Conservation (phyloP, 92 coral and sea anemone genomes). For the Epizoanthus scotinus region DNA sequence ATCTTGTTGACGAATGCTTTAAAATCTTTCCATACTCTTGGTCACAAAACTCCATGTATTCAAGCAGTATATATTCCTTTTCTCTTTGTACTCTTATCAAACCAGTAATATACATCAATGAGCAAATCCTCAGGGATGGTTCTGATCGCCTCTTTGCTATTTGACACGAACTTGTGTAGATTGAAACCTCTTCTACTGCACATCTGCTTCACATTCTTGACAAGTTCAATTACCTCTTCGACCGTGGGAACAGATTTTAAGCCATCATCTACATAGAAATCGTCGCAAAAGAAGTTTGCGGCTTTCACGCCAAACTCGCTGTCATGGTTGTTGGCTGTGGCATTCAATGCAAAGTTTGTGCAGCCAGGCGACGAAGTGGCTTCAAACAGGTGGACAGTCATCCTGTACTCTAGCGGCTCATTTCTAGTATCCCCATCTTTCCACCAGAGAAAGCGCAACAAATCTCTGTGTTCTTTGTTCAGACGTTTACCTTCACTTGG, state of each 20-base stretch:
- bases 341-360: conserved; percentile 59
- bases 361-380: conserved; percentile 66
- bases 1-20: conserved; percentile 34
- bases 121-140: conserved; percentile 25
- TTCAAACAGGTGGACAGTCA: conserved; percentile 61
- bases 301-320: conserved; percentile 27
- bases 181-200: conserved; percentile 41
- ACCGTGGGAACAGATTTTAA: conserved; percentile 46
- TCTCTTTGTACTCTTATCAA: too few relatives aligned
- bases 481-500: conserved; percentile 60
- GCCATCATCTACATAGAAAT: conserved; percentile 66
- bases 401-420: conserved; percentile 43
- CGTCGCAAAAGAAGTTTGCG: conserved; percentile 46
- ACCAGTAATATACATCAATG: too few relatives aligned
- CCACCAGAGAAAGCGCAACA: conserved; percentile 66
- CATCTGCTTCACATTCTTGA: conserved; percentile 14
- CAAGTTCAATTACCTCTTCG: conserved; percentile 43
- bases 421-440: conserved; percentile 39
- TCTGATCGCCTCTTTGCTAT: conserved; percentile 27
- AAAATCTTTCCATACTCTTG: conserved; percentile 29
- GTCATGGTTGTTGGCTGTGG: conserved; percentile 52
- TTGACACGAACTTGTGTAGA: conserved; percentile 36
- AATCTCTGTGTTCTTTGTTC: conserved; percentile 49
- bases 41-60: conserved; percentile 45
- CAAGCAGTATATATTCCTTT: conserved; percentile 34